Base-by-base conservation (phyloP, 2,888 invertebrate species). In the Formica aserva region DNA sequence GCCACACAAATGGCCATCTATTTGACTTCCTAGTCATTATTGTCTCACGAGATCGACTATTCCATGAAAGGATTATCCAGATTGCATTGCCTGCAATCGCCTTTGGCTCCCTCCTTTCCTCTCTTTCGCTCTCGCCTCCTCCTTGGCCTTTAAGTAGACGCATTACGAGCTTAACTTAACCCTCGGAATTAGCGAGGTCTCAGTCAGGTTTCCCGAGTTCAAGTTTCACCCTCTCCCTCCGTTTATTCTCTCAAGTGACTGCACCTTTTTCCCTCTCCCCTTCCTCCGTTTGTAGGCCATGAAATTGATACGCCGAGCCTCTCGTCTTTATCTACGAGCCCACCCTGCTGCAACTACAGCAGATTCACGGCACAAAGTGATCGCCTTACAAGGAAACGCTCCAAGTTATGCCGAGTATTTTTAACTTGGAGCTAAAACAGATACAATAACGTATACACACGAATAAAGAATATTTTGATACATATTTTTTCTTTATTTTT, bases 201-300 rank as follows among this genome's bases (percentile, higher is more conserved):
- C 92, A 92, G 90, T 89, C 76, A 84, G 94, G 94, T 92, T 94
- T 94, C 93, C 86, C 69, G 86, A 91, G 91, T 91, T 93, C 91
- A 86, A 90, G 86, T 94, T 80, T 80, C 78, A 48, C 26, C 45
- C 80, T 57, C 80, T 71, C 76, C 62, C 22, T 45, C 48, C 35
- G 75, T 69, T 78, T 74, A 74, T 74, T 83, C 80, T 82, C 76
- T 67, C 22, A 81, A 55, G 41, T 55, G 62, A 81, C 38, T 80
- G 60, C 22, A 18, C 15, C 60, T 60, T 63, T 75, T 13, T 22
- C 65, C 3, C 66, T 3, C 11, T 38, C 5, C 18, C 60, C 11
- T 60, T n/a, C 38, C 69, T 6, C 18, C 82, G 69, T 69, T 82
- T 76, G 52, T 83, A 84, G 82, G 71, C 83, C 82, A 82, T 84